Conservation (phyloP, 1,140 invertebrate genomes). For the Callitettix versicolor region DNA sequence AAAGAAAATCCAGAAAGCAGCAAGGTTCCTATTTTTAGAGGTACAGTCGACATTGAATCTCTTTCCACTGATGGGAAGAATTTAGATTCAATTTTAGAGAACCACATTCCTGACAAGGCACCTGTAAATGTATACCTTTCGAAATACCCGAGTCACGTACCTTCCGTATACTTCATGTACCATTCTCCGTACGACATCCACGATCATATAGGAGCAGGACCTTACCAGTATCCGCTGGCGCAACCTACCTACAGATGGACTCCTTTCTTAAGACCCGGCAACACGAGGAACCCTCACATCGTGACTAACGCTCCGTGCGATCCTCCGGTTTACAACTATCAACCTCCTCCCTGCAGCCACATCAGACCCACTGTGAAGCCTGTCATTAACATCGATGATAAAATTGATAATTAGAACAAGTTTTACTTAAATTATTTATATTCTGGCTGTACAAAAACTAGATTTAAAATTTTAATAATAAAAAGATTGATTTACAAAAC, state of each 20-base stretch:
- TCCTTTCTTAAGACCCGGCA: background rate
- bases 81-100: slow-evolving; percentile 2
- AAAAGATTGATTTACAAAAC: too few species aligned
- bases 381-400: slow-evolving; percentile 7
- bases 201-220: slow-evolving; percentile 3
- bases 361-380: slow-evolving; percentile 2
- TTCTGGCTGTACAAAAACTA: too few species aligned
- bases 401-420: slow-evolving; percentile 2
- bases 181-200: slow-evolving; percentile 1
- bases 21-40: background rate
- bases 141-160: background rate
- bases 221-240: background rate
- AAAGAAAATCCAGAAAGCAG: background rate
- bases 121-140: background rate
- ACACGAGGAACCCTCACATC: too few species aligned
- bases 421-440: too few species aligned
- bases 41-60: background rate
- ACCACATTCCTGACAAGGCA: background rate
- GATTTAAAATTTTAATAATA: too few species aligned
- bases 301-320: background rate
- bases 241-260: background rate
- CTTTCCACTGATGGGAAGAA: background rate
- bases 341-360: background rate
- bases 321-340: slow-evolving; percentile 8
- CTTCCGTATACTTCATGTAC: slow-evolving; percentile 1